Evolutionary conservation across 2,113 vertebrate genomes (phyloP), one percentile per base, ranked within the genome.

Genomic region (Lagopus muta): DNA sequence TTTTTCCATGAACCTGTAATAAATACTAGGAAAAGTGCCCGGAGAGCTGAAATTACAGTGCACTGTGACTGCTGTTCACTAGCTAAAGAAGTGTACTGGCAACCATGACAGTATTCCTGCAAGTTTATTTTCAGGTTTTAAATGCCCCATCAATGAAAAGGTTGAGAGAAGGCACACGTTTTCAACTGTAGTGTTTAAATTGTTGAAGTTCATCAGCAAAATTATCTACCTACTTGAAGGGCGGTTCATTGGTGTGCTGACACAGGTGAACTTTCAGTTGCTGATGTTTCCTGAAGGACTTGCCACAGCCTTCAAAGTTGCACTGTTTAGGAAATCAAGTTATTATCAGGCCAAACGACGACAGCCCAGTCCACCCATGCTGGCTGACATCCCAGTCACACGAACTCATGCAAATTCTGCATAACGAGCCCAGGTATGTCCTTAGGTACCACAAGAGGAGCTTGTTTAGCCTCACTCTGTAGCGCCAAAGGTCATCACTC

Each of bases 221-320:
- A 76, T 54, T 34, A 61, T 93, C 72, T 88, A 98, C 99, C 80
- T 92, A 99, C 99, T 95, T 98, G 97, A 99, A 99, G 4, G 97
- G 97, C 6, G 96, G 96, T 36, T 97, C 83, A 2, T 95, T 96
- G 52, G 97, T 97, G 74, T 99, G 99, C 62, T 98, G 97, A 96
- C 94, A 98, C 52, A 96, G 97, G 88, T 99, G 99, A 54, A 96
- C 88, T 92, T 98, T 99, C 72, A 99, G 98, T 77, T 98, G 98
- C 55, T 98, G 98, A 88, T 98, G 98, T 85, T 99, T 99, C 92
- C 67, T 98, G 94, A 99, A 99, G 61, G 97, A 90, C 85, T 98
- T 97, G 54, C 88, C 92, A 94, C 99, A 99, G 36, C 97, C 98
- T 81, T 97, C 95, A 88, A 98, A 97, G 85, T 97, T 82, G 48